Evolutionary conservation across 2,888 invertebrate species (phyloP), one percentile per base, ranked within the genome.

Genomic region (Caenorhabditis sp.): DNA sequence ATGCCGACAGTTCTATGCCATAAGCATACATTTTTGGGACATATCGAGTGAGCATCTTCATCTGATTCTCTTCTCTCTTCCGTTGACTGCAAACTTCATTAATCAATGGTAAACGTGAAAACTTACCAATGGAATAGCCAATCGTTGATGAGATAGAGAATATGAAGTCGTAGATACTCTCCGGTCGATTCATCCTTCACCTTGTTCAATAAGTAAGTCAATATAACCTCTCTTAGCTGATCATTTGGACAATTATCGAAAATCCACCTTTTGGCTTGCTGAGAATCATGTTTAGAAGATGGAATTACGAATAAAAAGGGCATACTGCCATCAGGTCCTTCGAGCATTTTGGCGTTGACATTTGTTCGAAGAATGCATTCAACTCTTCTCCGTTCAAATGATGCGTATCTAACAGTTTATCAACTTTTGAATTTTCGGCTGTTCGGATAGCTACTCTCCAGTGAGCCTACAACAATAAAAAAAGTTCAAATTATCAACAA

Each of bases 1-100:
- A 80, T 18, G 58, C 32, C n/a, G 85, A 95, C 93, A 95, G 95
- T 92, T 95, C 94, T 92, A 95, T 95, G 88, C 97, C 95, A 93
- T 96, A 96, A 93, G 97, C 97, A 94, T 97, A 99, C 95, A 98
- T 96, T 90, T 98, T 97, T 91, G 98, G 96, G 90, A 98, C 97
- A 91, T 97, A 96, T 92, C 95, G 95, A 94, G 97, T 97, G 93
- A 99, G 94, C 92, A 96, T 95, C 93, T 95, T 95, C 94, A 97
- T 96, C 92, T 98, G 94, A 92, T 96, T 96, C 93, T 96, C 95
- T 82, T 96, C 95, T 94, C 96, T 96, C 94, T 98, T 98, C 92
- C 98, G 94, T 92, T 96, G 96, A 94, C 98, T 98, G 94, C 93
- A 95, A 92, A 86, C 35, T 9, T 0, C 15, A 13, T 5, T 24